Conservation (phyloP, 2,113 vertebrate species). For the Dicrurus megarhynchus region DNA sequence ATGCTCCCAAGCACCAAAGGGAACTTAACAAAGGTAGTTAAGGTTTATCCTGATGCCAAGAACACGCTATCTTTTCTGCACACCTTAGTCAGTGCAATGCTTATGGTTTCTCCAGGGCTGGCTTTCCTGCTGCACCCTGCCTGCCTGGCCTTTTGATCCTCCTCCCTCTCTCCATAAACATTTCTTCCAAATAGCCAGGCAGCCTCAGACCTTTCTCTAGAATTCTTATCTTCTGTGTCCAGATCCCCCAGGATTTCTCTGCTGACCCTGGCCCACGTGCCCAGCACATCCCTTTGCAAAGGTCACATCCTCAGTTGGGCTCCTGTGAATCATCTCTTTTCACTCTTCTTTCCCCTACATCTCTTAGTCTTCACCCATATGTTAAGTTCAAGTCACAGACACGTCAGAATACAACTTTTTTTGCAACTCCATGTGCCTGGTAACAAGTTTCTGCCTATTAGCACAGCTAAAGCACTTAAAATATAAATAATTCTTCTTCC, state of each 20-base stretch:
- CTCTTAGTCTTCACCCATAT: neutral
- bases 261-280: neutral
- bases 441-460: conserved; percentile 43
- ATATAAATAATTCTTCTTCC: conserved; percentile 47
- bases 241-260: neutral
- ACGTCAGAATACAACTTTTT: neutral
- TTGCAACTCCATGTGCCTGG: neutral
- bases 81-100: neutral
- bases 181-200: neutral
- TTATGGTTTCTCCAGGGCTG: neutral
- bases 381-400: neutral
- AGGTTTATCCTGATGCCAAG: neutral
- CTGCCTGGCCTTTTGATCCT: neutral
- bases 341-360: neutral
- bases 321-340: neutral
- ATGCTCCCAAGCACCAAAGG: neutral
- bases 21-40: neutral
- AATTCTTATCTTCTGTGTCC: neutral
- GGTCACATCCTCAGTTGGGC: neutral
- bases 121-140: neutral
- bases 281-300: neutral
- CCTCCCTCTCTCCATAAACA: neutral
- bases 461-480: conserved; percentile 18
- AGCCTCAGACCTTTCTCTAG: neutral
- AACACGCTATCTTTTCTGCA: neutral